A percentile compares a stretch with the other conserved stretches of the same genome.
phyloP scores from a whole-genome alignment of 2,113 vertebrate genomes.

The Tauraco erythrolophus region DNA sequence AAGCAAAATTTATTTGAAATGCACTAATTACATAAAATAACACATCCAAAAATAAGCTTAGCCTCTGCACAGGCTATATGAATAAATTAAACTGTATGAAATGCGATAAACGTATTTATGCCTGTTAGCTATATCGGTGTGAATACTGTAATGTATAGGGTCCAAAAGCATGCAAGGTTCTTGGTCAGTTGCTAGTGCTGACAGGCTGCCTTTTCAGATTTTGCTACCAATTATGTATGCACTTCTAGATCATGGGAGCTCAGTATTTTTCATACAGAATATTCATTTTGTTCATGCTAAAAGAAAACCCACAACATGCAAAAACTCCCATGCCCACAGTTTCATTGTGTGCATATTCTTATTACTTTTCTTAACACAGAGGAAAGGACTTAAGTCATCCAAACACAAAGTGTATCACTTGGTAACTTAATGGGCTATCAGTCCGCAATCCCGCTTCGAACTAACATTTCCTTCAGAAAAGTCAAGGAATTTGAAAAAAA shows the following conservation, averaged over 20 bases:
- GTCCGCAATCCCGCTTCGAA: not conserved
- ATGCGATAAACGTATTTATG: not conserved
- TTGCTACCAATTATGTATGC: not conserved
- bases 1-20: not conserved
- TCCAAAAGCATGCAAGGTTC: not conserved
- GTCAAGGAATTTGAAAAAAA: not conserved
- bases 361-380: not conserved
- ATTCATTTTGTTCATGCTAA: not conserved
- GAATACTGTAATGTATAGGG: not conserved
- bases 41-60: not conserved
- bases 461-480: not conserved
- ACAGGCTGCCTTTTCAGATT: not conserved
- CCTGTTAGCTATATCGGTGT: not conserved
- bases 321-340: rapidly evolving
- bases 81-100: not conserved
- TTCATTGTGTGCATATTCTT: not conserved
- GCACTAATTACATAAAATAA: not conserved
- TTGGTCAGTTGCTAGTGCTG: not conserved
- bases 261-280: not conserved
- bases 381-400: not conserved
- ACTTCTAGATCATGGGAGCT: not conserved
- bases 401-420: not conserved
- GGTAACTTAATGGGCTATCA: not conserved
- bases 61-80: not conserved
- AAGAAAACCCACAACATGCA: not conserved